phyloP scores from a whole-genome alignment of 2,113 vertebrate genomes.

The Brachionichthys hirsutus region DNA sequence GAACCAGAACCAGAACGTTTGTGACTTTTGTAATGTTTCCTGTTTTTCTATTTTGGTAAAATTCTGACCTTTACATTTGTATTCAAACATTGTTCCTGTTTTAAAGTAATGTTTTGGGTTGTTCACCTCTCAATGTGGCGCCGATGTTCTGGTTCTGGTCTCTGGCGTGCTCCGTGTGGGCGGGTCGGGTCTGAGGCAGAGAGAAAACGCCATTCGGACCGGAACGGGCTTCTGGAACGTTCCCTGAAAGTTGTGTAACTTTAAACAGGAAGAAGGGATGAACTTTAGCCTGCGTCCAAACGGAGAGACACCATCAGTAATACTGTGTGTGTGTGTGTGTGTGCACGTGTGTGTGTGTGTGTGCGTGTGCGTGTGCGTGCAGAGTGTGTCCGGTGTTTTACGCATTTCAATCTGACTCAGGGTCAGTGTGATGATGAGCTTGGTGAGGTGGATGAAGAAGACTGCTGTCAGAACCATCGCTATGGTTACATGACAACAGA shows the following conservation, averaged over 20 bases:
- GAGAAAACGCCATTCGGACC: too few relatives aligned
- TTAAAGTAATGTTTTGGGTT: too few relatives aligned
- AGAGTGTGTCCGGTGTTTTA: slow-evolving; percentile 58
- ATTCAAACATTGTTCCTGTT: too few relatives aligned
- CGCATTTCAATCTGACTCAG: background rate
- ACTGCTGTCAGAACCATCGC: slow-evolving; percentile 56
- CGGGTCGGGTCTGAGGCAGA: too few relatives aligned
- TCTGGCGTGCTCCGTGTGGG: too few relatives aligned
- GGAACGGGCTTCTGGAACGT: background rate
- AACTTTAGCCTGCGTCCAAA: background rate
- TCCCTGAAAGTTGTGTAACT: slow-evolving; percentile 6
- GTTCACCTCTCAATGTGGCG: too few relatives aligned
- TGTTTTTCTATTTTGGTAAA: too few relatives aligned
- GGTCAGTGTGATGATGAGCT: slow-evolving; percentile 47
- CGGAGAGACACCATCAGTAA: background rate
- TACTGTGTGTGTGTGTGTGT: background rate
- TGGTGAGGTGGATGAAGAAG: slow-evolving; percentile 44
- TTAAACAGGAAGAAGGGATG: background rate
- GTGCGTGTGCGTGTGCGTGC: slow-evolving; percentile 16
- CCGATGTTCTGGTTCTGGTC: too few relatives aligned
- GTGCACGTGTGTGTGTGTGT: slow-evolving; percentile 27
- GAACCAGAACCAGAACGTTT: too few relatives aligned
- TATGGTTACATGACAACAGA: slow-evolving; percentile 36
- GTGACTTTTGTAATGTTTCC: too few relatives aligned
- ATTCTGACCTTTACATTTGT: too few relatives aligned